These are phyloP conservation scores for Patiria miniata DNA, from an alignment of 35 echinoderm and acorn worm genomes.

Conservation along the genomic window DNA sequence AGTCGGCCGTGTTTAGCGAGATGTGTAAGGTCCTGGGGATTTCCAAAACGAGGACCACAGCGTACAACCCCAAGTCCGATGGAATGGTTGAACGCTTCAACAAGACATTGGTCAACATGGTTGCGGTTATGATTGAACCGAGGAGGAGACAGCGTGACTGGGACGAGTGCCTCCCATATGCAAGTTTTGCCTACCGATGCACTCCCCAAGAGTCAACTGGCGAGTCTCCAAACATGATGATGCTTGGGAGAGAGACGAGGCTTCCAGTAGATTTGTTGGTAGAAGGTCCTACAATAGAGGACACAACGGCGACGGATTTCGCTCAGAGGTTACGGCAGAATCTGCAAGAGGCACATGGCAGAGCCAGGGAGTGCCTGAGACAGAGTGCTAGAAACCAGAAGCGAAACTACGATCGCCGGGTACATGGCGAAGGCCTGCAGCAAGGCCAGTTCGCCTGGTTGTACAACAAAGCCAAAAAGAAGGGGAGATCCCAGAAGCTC, in stretches of 20 bases:
- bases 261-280: constrained; percentile 12
- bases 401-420: constrained; percentile 35
- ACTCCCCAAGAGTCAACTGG: constrained; percentile 63
- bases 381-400: constrained; percentile 26
- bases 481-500: constrained; percentile 27
- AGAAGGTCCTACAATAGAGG: neutral
- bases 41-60: neutral
- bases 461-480: constrained; percentile 6
- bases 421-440: neutral
- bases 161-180: constrained; percentile 44
- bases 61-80: constrained; percentile 26
- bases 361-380: constrained; percentile 22
- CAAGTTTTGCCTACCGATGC: constrained; percentile 27
- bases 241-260: constrained; percentile 33
- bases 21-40: constrained; percentile 15
- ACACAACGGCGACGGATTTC: neutral
- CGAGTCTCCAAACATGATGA: constrained; percentile 55
- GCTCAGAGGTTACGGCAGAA: neutral
- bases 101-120: constrained; percentile 34
- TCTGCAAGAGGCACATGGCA: constrained; percentile 4
- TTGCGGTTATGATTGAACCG: constrained; percentile 1
- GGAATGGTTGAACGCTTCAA: constrained; percentile 34
- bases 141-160: constrained; percentile 23
- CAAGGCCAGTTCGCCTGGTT: constrained; percentile 45
- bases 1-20: neutral